Evolutionary conservation across 2,113 vertebrate genomes (phyloP).

Genomic region (Anas platyrhynchos): DNA sequence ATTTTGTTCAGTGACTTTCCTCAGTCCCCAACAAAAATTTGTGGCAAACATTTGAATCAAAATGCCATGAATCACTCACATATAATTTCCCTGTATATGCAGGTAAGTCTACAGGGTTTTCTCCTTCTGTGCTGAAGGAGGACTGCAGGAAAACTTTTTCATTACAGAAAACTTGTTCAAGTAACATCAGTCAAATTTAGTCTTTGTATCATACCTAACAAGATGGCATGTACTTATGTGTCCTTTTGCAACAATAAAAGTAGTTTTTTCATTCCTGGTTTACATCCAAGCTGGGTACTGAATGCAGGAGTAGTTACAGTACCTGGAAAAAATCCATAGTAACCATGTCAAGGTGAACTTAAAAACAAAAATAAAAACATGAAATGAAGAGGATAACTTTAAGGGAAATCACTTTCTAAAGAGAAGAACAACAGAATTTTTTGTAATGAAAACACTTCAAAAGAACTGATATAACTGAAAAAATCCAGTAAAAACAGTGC

Average conservation of each 20-base stretch:
- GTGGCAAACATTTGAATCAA: not conserved
- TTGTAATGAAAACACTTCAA: not conserved
- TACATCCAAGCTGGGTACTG: not conserved
- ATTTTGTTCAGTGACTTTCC: not conserved
- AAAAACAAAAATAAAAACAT: not conserved
- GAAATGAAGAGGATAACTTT: not conserved
- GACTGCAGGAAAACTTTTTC: not conserved
- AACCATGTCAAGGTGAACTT: not conserved
- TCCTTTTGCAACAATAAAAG: not conserved
- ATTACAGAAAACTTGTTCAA: not conserved
- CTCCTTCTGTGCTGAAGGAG: not conserved
- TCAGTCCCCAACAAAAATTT: not conserved
- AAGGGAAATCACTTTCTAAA: not conserved
- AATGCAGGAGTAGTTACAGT: not conserved
- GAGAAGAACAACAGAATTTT: not conserved
- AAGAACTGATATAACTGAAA: not conserved
- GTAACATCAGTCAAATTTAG: not conserved
- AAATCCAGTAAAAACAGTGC: not conserved
- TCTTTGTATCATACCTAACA: accelerated
- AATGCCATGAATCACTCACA: not conserved
- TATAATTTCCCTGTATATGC: not conserved
- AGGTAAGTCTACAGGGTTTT: not conserved
- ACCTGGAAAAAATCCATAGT: not conserved
- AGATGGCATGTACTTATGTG: not conserved
- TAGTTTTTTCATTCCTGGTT: not conserved